Evolutionary conservation across 2,888 invertebrate genomes (phyloP).

Genomic region (Drosophila meridiana): DNA sequence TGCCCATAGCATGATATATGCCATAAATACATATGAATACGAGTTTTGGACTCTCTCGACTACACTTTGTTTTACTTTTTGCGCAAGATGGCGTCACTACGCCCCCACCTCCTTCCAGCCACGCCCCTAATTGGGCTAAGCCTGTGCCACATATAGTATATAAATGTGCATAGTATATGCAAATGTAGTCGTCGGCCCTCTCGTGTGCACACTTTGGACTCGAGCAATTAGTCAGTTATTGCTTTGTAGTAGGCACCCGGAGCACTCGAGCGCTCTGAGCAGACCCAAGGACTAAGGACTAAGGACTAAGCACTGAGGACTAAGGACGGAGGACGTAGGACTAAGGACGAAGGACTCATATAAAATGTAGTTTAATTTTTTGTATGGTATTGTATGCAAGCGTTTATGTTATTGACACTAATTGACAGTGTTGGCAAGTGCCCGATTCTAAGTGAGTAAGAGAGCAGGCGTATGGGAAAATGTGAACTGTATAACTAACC

Average conservation of each 20-base stretch:
- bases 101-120: not conserved
- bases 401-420: slow-evolving; percentile 39
- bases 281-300: slow-evolving; percentile 25
- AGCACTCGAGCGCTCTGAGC: slow-evolving; percentile 30
- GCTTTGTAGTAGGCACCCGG: slow-evolving; percentile 39
- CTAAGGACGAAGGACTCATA: slow-evolving; percentile 28
- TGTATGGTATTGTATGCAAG: slow-evolving; percentile 33
- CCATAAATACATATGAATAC: slow-evolving; percentile 31
- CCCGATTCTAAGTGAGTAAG: slow-evolving; percentile 17
- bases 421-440: slow-evolving; percentile 25
- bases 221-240: slow-evolving; percentile 78
- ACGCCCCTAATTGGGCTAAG: slow-evolving; percentile 52
- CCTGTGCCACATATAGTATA: slow-evolving; percentile 14
- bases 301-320: slow-evolving; percentile 22
- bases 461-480: not conserved
- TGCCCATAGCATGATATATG: slow-evolving; percentile 53
- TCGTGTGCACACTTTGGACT: slow-evolving; percentile 59
- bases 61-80: slow-evolving; percentile 24
- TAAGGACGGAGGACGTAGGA: not conserved
- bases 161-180: slow-evolving; percentile 45
- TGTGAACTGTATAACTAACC: not conserved
- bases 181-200: slow-evolving; percentile 53
- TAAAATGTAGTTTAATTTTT: slow-evolving; percentile 26
- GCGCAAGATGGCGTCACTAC: slow-evolving; percentile 44
- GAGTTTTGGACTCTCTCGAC: slow-evolving; percentile 10